These are phyloP conservation scores for Crypturellus tataupa DNA, from an alignment of 2,797 vertebrate species.

Conservation along the genomic window DNA sequence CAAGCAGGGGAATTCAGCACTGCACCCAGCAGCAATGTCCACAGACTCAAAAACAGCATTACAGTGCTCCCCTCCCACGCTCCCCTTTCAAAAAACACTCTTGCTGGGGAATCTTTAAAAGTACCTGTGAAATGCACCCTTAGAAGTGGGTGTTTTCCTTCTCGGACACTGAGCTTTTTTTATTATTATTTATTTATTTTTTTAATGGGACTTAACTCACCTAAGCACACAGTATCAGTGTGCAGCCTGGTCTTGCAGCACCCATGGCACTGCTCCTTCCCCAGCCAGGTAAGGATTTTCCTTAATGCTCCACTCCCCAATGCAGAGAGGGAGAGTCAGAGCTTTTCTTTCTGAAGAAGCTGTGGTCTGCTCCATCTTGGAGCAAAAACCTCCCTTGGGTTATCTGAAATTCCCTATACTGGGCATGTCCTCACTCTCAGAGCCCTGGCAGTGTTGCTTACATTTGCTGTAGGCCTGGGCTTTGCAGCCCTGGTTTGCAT, in stretches of 20 bases:
- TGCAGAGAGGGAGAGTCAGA: background rate
- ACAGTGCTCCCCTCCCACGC: background rate
- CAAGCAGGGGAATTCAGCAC: fast-evolving
- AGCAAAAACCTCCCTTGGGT: background rate
- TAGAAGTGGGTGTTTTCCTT: background rate
- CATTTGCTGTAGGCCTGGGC: background rate
- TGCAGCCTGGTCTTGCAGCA: background rate
- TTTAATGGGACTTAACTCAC: background rate
- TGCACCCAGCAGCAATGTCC: background rate
- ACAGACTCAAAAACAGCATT: background rate
- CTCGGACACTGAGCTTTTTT: background rate
- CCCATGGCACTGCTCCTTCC: background rate
- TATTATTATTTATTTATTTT: too few relatives aligned
- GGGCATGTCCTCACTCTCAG: fast-evolving
- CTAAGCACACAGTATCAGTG: background rate
- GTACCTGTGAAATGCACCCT: background rate
- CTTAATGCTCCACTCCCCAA: background rate
- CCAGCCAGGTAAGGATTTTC: background rate
- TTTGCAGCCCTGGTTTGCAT: background rate
- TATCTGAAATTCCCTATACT: background rate
- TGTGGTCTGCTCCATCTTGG: background rate
- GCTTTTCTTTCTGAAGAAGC: background rate
- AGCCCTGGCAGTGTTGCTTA: background rate
- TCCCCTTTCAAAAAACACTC: background rate
- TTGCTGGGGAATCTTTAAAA: background rate